Percentiles rank a stretch among this genome's conserved stretches.
phyloP scores from a whole-genome alignment of 23 tunicate species.

The Pegea sp. region DNA sequence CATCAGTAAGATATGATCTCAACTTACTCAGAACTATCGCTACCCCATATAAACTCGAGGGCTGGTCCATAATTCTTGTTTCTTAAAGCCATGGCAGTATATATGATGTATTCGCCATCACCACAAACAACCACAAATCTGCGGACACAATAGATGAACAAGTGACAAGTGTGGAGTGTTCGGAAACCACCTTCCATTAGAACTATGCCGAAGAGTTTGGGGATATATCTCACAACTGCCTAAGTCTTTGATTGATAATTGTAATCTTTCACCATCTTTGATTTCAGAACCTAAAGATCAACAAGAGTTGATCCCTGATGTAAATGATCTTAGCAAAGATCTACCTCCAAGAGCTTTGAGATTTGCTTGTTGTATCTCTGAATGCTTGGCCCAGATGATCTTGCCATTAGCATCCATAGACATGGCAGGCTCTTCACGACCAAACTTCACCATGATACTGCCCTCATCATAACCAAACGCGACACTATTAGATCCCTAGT shows the following conservation, averaged over 20 bases:
- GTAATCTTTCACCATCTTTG: constrained; percentile 91
- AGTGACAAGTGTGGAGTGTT: background rate
- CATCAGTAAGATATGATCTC: no score
- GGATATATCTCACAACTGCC: constrained; percentile 98
- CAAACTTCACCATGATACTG: constrained; percentile 92
- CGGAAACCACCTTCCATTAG: constrained; percentile 61
- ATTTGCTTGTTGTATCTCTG: constrained; percentile 96
- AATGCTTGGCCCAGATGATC: constrained; percentile 98
- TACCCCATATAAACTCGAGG: constrained; percentile 90
- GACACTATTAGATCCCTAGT: constrained; percentile 84
- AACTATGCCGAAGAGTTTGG: constrained; percentile 78
- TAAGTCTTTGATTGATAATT: constrained; percentile 74
- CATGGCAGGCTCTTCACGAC: constrained; percentile 97
- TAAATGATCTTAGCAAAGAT: background rate
- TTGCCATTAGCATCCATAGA: constrained; percentile 96
- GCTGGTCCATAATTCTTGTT: constrained; percentile 91
- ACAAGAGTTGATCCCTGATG: no score
- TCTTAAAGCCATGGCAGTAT: constrained; percentile 98
- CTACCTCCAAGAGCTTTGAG: constrained; percentile 55
- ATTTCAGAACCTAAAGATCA: constrained; percentile 14
- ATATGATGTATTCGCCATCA: constrained; percentile 98
- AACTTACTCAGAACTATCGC: constrained; percentile 83
- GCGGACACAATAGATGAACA: background rate
- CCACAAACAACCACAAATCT: constrained; percentile 99
- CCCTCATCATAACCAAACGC: constrained; percentile 99